These are phyloP conservation scores for Macaca mulatta DNA, from an alignment of 2,113 vertebrate genomes.

Conservation along the genomic window DNA sequence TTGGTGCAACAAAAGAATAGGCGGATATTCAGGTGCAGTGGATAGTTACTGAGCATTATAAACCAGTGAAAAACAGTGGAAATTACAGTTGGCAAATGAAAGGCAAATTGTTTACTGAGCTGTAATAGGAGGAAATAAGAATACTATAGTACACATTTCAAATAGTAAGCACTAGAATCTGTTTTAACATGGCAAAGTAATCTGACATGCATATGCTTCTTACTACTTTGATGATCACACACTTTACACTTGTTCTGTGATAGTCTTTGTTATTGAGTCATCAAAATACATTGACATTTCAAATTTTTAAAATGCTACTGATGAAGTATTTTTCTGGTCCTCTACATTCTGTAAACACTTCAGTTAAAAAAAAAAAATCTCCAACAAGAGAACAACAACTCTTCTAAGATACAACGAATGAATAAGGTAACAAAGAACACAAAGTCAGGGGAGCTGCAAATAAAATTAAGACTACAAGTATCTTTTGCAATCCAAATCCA, in stretches of 20 bases:
- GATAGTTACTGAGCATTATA: neutral
- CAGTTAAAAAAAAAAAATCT: neutral
- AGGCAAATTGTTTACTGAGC: neutral
- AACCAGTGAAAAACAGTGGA: neutral
- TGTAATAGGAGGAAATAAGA: neutral
- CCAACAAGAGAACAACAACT: neutral
- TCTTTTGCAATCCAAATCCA: neutral
- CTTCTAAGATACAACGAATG: neutral
- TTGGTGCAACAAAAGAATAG: neutral
- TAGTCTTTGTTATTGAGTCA: neutral
- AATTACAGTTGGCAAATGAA: neutral
- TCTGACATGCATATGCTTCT: neutral
- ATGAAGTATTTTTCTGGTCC: neutral
- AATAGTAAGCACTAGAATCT: neutral
- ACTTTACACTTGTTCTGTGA: neutral
- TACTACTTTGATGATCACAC: neutral
- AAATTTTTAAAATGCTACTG: neutral
- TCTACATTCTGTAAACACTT: neutral
- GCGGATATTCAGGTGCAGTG: neutral
- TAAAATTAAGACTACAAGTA: neutral
- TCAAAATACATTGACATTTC: neutral
- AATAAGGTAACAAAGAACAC: neutral
- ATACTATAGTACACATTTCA: rapidly evolving
- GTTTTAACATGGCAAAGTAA: neutral
- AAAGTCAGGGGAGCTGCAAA: neutral